These are phyloP conservation scores for Numenius arquata DNA, from an alignment of 2,113 vertebrate species.

Conservation along the genomic window DNA sequence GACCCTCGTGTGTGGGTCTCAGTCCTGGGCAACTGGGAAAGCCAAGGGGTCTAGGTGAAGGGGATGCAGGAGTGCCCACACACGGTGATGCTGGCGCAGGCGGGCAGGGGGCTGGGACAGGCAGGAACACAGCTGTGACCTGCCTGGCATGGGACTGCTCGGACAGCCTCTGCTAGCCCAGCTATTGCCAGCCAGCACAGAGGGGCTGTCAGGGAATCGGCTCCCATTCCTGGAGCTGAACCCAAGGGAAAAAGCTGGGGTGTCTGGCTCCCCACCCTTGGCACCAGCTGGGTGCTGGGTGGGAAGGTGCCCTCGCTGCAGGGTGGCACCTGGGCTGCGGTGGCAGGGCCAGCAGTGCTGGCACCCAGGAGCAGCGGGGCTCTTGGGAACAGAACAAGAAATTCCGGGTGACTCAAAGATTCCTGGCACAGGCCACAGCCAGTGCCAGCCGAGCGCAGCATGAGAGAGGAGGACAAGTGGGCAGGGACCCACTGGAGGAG, in stretches of 20 bases:
- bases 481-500: not conserved
- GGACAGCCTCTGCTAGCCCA: not conserved
- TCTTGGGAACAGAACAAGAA: not conserved
- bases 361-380: not conserved
- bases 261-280: not conserved
- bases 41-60: not conserved
- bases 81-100: fast-evolving
- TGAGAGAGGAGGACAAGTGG: not conserved
- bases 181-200: not conserved
- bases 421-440: not conserved
- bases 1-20: not conserved
- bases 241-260: no score
- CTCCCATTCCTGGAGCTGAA: not conserved
- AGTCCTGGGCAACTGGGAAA: not conserved
- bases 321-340: not conserved
- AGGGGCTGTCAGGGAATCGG: not conserved
- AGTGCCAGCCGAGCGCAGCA: not conserved
- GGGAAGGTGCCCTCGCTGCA: fast-evolving
- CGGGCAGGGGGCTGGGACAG: not conserved
- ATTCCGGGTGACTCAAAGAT: not conserved
- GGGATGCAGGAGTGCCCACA: not conserved
- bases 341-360: not conserved
- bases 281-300: not conserved
- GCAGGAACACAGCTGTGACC: not conserved
- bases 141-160: fast-evolving